These are phyloP conservation scores for Scaptomyza parva DNA, from an alignment of 2,888 invertebrate species.

Conservation along the genomic window DNA sequence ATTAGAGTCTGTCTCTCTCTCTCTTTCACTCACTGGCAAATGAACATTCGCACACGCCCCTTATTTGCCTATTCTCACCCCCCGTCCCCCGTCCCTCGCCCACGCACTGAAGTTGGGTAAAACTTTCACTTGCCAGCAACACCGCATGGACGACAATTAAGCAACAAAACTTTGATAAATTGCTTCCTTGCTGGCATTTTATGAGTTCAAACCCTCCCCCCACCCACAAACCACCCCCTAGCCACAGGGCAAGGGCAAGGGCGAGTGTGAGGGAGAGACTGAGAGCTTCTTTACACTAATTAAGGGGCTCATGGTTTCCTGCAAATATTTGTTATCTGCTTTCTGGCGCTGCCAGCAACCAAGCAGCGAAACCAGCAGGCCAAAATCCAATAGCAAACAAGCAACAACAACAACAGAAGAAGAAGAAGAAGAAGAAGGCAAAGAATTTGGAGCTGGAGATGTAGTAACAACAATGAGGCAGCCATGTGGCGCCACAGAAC, in stretches of 20 bases:
- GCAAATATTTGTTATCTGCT: slow-evolving; percentile 78
- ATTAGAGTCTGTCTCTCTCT: slow-evolving; percentile 36
- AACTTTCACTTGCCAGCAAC: slow-evolving; percentile 67
- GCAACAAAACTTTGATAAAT: slow-evolving; percentile 82
- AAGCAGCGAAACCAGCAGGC: slow-evolving; percentile 34
- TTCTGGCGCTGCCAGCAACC: slow-evolving; percentile 49
- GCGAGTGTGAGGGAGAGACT: slow-evolving; percentile 17
- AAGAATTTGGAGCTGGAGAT: slow-evolving; percentile 1
- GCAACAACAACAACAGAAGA: slow-evolving; percentile 29
- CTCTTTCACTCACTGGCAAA: slow-evolving; percentile 25
- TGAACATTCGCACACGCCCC: slow-evolving; percentile 56
- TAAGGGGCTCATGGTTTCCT: slow-evolving; percentile 81
- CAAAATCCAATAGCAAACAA: slow-evolving; percentile 67
- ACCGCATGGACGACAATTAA: slow-evolving; percentile 79
- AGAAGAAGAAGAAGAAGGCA: neutral
- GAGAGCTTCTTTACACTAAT: slow-evolving; percentile 78
- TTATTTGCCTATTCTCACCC: slow-evolving; percentile 10
- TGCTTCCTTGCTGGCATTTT: slow-evolving; percentile 78
- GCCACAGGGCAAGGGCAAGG: slow-evolving; percentile 13
- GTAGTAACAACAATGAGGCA: slow-evolving; percentile 56
- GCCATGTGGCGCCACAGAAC: slow-evolving; percentile 72
- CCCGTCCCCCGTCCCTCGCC: neutral
- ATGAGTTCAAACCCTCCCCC: slow-evolving; percentile 47
- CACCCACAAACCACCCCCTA: neutral
- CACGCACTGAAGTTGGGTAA: slow-evolving; percentile 6